phyloP scores from a whole-genome alignment of 2,797 vertebrate genomes.

The Acanthurus leucopareius region DNA sequence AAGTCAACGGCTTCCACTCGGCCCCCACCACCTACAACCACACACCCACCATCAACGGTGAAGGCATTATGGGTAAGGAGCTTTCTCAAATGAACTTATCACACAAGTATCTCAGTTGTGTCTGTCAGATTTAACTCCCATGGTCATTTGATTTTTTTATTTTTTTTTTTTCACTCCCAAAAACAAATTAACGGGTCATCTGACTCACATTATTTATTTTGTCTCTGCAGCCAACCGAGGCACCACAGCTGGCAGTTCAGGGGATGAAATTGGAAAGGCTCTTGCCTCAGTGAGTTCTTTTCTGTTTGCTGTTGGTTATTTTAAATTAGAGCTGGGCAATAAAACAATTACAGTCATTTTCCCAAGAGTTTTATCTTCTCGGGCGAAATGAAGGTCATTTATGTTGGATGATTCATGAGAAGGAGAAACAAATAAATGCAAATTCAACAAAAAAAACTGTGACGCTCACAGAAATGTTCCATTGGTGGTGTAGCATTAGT shows the following conservation, averaged over 20 bases:
- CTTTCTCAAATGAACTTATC: background rate
- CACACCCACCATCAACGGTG: constrained; percentile 93
- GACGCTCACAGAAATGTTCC: background rate
- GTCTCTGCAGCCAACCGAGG: constrained; percentile 89
- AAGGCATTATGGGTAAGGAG: constrained; percentile 91
- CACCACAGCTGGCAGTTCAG: constrained; percentile 94
- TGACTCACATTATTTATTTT: constrained; percentile 60
- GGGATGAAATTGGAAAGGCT: constrained; percentile 98
- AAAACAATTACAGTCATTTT: constrained; percentile 43
- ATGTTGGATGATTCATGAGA: background rate
- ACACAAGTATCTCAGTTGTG: background rate
- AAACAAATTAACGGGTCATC: constrained; percentile 57
- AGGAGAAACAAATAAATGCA: constrained; percentile 14
- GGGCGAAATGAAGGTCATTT: constrained; percentile 26
- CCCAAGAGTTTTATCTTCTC: constrained; percentile 26
- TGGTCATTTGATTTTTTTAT: constrained; percentile 18
- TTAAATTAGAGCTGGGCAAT: constrained; percentile 50
- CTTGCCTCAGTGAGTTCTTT: constrained; percentile 94
- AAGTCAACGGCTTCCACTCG: constrained; percentile 92
- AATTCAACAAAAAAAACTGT: background rate
- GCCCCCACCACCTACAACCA: constrained; percentile 91
- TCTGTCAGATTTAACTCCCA: constrained; percentile 25
- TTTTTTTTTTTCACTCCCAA: background rate
- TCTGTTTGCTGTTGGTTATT: constrained; percentile 41
- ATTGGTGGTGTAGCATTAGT: background rate